Conservation (phyloP, 2,113 vertebrate genomes). For the Cairina moschata region DNA sequence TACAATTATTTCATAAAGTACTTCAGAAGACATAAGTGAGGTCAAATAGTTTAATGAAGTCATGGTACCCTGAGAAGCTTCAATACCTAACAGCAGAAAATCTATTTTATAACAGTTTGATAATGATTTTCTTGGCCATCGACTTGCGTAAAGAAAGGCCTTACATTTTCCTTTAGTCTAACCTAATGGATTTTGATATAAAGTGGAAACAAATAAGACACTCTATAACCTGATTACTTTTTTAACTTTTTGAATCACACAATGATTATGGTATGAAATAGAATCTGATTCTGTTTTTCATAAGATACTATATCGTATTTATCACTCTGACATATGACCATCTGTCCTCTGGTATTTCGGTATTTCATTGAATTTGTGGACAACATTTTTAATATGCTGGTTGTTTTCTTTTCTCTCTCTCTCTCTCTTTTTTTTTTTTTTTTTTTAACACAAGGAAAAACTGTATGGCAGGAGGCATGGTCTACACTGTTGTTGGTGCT, state of each 20-base stretch:
- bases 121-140: slow-evolving; percentile 53
- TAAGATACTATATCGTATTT: background rate
- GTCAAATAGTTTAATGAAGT: slow-evolving; percentile 10
- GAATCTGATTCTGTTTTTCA: background rate
- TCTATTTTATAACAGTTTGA: slow-evolving; percentile 6
- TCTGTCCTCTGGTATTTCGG: background rate
- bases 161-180: slow-evolving; percentile 36
- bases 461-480: background rate
- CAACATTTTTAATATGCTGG: background rate
- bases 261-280: background rate
- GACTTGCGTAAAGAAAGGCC: slow-evolving; percentile 28
- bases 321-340: background rate
- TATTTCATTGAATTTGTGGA: background rate
- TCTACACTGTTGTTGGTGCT: background rate
- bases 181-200: background rate
- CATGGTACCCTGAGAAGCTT: background rate
- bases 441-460: background rate
- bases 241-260: background rate
- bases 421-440: background rate
- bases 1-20: background rate
- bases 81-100: slow-evolving; percentile 20
- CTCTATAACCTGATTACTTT: background rate
- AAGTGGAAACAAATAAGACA: background rate
- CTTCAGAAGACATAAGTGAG: slow-evolving; percentile 14
- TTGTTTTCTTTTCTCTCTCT: background rate